Percentiles rank a stretch among this genome's conserved stretches.
These are phyloP conservation scores for Leucophenga maculata DNA, from an alignment of 2,888 invertebrate genomes.

Conservation along the genomic window DNA sequence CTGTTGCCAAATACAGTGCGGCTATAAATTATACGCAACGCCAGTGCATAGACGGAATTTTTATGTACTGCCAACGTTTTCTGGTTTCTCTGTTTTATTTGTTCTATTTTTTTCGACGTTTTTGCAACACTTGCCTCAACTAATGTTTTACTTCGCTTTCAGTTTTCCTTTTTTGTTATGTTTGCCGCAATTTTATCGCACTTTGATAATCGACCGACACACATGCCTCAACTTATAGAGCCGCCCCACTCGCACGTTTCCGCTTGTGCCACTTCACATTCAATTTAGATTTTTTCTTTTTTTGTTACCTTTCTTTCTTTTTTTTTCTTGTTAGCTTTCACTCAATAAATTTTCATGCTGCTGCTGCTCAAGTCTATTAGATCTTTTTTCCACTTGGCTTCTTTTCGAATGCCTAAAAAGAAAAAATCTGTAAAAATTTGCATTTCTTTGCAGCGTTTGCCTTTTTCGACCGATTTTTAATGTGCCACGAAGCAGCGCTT, in stretches of 20 bases:
- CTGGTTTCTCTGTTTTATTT: constrained; percentile 27
- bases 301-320: constrained; percentile 29
- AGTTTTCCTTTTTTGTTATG: constrained; percentile 39
- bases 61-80: constrained; percentile 47
- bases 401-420: background rate
- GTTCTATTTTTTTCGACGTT: constrained; percentile 20
- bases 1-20: constrained; percentile 27
- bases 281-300: constrained; percentile 55
- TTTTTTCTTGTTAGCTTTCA: constrained; percentile 36
- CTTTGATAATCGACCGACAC: constrained; percentile 55
- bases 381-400: constrained; percentile 26
- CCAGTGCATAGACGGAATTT: constrained; percentile 55
- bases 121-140: background rate
- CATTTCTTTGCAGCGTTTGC: constrained; percentile 25
- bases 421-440: background rate
- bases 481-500: constrained; percentile 21
- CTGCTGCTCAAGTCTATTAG: constrained; percentile 31
- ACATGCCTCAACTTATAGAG: constrained; percentile 55
- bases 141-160: background rate
- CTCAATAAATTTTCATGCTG: constrained; percentile 53
- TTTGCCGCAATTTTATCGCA: constrained; percentile 56
- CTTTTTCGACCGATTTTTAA: constrained; percentile 22
- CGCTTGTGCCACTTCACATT: constrained; percentile 40
- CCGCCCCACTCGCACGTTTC: constrained; percentile 29
- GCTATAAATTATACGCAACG: constrained; percentile 55